A percentile compares a stretch with the other conserved stretches of the same genome.
phyloP scores from a whole-genome alignment of 2,113 vertebrate species.

The Hippocampus guttulatus region DNA sequence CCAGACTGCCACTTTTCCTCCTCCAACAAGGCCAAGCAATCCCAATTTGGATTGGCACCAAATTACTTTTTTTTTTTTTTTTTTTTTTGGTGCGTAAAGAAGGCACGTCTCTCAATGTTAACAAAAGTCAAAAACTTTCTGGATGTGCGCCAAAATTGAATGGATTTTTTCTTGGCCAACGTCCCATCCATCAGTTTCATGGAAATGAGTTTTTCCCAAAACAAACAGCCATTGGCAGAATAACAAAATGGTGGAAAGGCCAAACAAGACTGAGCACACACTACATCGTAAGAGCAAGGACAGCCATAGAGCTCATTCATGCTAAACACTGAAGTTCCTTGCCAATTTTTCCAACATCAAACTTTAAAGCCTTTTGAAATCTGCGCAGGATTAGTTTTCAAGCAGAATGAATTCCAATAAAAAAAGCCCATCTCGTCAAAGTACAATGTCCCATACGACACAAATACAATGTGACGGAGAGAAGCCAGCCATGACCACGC shows the following conservation, averaged over 20 bases:
- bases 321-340: no score
- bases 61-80: neutral
- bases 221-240: neutral
- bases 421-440: no score
- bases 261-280: neutral
- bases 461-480: no score
- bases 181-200: neutral
- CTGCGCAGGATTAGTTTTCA: no score
- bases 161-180: neutral
- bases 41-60: conserved; percentile 1
- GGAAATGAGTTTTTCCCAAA: neutral
- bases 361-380: no score
- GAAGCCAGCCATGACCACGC: no score
- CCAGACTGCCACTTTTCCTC: neutral
- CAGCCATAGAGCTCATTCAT: neutral
- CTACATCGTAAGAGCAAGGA: neutral
- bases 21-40: neutral
- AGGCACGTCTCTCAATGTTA: neutral
- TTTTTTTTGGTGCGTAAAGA: neutral
- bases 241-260: neutral
- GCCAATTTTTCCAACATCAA: no score
- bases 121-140: conserved; percentile 1
- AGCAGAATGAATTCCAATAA: no score
- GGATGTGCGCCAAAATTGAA: neutral
- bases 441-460: no score